Evolutionary conservation across 2,888 invertebrate genomes (phyloP), one percentile per base, ranked within the genome.

Genomic region (Oligia fasciuncula): DNA sequence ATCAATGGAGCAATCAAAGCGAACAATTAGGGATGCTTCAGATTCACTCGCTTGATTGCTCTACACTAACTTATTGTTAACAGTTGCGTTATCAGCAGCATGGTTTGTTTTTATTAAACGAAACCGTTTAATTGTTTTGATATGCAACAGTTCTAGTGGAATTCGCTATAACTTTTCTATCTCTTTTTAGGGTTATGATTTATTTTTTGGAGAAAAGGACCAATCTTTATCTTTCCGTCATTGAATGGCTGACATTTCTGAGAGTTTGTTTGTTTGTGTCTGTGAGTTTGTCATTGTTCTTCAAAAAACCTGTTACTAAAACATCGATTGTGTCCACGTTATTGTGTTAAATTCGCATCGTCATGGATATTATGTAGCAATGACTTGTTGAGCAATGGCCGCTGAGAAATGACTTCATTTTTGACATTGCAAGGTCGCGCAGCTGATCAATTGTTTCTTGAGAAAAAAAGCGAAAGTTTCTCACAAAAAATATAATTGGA

Each of bases 381-480:
- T 63, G 23, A 83, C 13, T 71, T 46, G 69, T 86, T 86, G 85
- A 66, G 54, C 71, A 85, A 85, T 68, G 73, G 29, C 69, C 69
- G 75, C 63, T 80, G 46, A 23, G 67, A 77, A 79, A 70, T 80
- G n/a, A 75, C 76, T 83, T 73, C 57, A 70, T 57, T 73, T 80
- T 77, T 77, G 85, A 72, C 72, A 68, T 75, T 75, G 68, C 80
- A 85, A 86, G 86, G 86, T 80, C 85, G 65, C 49, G 14, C 46
- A 57, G 70, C n/a, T 54, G 62, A 68, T 68, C 23, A 67, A 70
- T 19, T 35, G 51, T 77, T 77, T 66, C 68, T 69, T 43, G 57
- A 68, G 29, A 23, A 68, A 66, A 73, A 71, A 66, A 73, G 17
- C 73, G 74, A 78, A 79, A 81, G 82, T 85, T 75, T 13, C 9